A percentile compares a stretch with the other conserved stretches of the same genome.
Conservation (phyloP, 2,113 vertebrate species). For the Galbula dea region DNA sequence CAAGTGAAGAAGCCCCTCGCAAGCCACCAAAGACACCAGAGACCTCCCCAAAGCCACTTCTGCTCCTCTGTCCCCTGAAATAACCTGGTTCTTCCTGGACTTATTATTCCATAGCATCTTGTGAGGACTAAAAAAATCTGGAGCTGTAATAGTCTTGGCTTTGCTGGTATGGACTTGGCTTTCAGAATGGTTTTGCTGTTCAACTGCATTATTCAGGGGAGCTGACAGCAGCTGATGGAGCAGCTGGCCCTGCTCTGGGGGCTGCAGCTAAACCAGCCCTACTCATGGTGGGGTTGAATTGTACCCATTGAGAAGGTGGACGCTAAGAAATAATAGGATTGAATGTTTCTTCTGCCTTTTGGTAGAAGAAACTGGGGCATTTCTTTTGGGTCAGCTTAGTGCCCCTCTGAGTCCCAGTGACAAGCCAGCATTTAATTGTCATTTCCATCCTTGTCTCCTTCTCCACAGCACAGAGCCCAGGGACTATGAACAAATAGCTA, state of each 20-base stretch:
- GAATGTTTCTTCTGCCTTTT: neutral
- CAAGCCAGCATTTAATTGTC: neutral
- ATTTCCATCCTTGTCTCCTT: neutral
- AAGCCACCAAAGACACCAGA: neutral
- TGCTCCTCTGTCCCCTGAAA: neutral
- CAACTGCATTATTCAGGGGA: neutral
- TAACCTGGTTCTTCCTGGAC: neutral
- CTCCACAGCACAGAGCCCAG: neutral
- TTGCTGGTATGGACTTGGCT: neutral
- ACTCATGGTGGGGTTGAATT: neutral
- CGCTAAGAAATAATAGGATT: neutral
- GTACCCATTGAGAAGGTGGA: neutral
- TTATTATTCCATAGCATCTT: neutral
- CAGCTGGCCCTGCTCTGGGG: neutral
- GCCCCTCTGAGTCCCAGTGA: neutral
- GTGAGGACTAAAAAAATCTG: neutral
- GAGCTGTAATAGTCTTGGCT: neutral
- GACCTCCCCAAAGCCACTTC: accelerated
- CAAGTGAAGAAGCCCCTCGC: neutral
- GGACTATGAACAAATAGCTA: neutral
- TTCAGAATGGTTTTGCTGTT: neutral
- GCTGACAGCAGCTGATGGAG: neutral
- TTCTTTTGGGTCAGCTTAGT: neutral
- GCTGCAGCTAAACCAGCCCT: neutral
- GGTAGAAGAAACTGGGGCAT: neutral